Percentiles rank a stretch among this genome's conserved stretches.
Conservation (phyloP, 1,140 invertebrate species). For the Oedothorax gibbosus region DNA sequence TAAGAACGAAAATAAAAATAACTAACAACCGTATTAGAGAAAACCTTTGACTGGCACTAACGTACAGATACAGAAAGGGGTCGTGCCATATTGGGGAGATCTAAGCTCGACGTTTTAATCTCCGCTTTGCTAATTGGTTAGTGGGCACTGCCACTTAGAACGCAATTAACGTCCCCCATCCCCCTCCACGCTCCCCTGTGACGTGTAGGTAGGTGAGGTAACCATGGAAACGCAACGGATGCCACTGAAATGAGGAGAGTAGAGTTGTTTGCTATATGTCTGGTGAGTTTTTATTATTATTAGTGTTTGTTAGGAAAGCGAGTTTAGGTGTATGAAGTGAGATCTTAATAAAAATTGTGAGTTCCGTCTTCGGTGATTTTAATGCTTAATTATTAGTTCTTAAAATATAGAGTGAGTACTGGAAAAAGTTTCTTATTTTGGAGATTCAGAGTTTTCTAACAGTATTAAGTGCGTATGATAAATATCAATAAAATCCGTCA, state of each 20-base stretch:
- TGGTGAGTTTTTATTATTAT: not conserved
- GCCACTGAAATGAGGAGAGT: conserved; percentile 16
- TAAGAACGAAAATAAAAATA: too few species aligned
- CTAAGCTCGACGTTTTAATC: conserved; percentile 57
- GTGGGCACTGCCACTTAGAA: conserved; percentile 57
- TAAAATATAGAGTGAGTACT: too few species aligned
- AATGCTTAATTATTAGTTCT: too few species aligned
- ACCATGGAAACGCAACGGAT: conserved; percentile 53
- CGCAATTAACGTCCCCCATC: conserved; percentile 51
- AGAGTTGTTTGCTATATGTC: conserved; percentile 14
- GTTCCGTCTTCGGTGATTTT: too few species aligned
- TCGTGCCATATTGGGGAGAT: conserved; percentile 59
- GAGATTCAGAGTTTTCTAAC: too few species aligned
- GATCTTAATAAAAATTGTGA: too few species aligned
- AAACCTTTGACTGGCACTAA: too few species aligned
- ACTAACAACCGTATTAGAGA: too few species aligned
- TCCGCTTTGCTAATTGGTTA: conserved; percentile 60
- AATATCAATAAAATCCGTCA: too few species aligned
- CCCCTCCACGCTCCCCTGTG: not conserved
- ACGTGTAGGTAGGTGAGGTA: conserved; percentile 31
- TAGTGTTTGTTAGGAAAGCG: not conserved
- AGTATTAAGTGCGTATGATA: too few species aligned
- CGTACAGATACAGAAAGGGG: not conserved
- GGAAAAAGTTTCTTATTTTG: too few species aligned
- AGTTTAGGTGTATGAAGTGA: too few species aligned